Evolutionary conservation across 2,113 vertebrate genomes (phyloP).

Genomic region (Notothenia rossii): DNA sequence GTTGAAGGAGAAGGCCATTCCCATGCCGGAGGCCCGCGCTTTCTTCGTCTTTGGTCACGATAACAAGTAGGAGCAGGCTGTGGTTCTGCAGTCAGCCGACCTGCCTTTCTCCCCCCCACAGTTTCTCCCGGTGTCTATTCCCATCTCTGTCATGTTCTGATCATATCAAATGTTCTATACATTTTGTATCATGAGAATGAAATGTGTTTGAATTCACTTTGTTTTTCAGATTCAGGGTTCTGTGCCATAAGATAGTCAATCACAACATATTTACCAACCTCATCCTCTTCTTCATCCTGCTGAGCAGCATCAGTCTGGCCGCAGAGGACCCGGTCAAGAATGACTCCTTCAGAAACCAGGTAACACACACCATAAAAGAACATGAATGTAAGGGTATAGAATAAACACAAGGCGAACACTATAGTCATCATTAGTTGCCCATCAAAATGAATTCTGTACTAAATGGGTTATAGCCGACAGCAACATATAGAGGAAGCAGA

Average conservation of each 20-base stretch:
- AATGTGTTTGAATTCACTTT: background rate
- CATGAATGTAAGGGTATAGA: background rate
- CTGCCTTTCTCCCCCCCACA: background rate
- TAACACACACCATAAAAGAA: conserved; percentile 54
- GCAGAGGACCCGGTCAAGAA: conserved; percentile 96
- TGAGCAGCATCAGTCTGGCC: conserved; percentile 98
- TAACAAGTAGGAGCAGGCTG: conserved; percentile 89
- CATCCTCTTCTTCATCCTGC: conserved; percentile 99
- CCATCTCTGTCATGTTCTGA: background rate
- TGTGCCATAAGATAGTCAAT: conserved; percentile 97
- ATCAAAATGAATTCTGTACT: conserved; percentile 26
- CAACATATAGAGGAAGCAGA: conserved; percentile 41
- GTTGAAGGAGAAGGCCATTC: conserved; percentile 96
- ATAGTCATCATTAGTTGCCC: conserved; percentile 46
- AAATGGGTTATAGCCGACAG: conserved; percentile 56
- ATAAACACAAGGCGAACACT: background rate
- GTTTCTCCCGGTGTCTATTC: background rate
- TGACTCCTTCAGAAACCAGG: conserved; percentile 94
- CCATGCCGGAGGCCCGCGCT: conserved; percentile 96
- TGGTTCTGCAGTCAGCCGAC: background rate
- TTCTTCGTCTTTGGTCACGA: conserved; percentile 97
- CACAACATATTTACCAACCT: conserved; percentile 99
- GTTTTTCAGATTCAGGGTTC: conserved; percentile 90
- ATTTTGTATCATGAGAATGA: background rate
- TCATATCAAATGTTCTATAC: background rate